phyloP scores from a whole-genome alignment of 2,888 invertebrate genomes.

The Micoletzkya japonica region DNA sequence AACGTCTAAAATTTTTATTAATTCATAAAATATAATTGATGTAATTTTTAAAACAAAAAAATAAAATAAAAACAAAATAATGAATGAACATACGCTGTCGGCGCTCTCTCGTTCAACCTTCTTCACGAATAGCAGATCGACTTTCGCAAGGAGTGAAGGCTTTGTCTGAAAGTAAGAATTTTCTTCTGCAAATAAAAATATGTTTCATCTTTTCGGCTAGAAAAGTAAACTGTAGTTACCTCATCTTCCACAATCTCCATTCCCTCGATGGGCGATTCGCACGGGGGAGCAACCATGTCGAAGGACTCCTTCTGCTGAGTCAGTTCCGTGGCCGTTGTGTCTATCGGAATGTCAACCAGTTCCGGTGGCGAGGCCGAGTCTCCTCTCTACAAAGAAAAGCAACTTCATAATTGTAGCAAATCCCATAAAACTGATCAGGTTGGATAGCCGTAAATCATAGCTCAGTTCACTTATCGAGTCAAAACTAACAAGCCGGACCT shows the following conservation, averaged over 20 bases:
- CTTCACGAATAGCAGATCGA: not conserved
- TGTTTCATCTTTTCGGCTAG: too few species aligned
- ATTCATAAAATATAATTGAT: not conserved
- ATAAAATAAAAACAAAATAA: not conserved
- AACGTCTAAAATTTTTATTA: conserved; percentile 12
- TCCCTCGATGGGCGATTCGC: conserved; percentile 10
- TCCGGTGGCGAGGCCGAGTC: conserved; percentile 23
- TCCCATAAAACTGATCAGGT: too few species aligned
- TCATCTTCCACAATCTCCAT: too few species aligned
- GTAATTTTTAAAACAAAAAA: not conserved
- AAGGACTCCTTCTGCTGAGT: conserved; percentile 16
- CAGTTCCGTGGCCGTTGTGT: conserved; percentile 12
- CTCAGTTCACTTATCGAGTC: not conserved
- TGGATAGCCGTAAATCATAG: too few species aligned
- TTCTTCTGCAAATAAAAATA: too few species aligned
- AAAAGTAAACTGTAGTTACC: too few species aligned
- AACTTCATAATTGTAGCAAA: too few species aligned
- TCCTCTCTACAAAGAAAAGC: conserved; percentile 15
- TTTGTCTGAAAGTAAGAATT: too few species aligned
- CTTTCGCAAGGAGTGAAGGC: not conserved
- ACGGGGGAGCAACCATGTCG: not conserved
- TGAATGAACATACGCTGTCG: not conserved
- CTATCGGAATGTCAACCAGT: not conserved
- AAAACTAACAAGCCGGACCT: not conserved
- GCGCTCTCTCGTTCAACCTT: not conserved